Conservation (phyloP, 2,113 vertebrate species). For the Martes martes region DNA sequence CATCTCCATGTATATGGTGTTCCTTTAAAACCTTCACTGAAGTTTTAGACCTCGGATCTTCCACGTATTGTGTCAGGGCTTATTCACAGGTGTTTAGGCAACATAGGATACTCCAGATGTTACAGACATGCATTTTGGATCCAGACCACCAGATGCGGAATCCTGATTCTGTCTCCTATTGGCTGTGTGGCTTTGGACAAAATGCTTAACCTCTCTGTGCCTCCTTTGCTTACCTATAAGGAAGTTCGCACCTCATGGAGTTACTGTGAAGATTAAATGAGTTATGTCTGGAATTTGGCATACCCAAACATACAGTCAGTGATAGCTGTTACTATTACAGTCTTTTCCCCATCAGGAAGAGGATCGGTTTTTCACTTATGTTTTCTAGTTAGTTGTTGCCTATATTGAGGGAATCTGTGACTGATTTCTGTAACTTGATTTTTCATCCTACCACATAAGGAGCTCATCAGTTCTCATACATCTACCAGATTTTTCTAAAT, state of each 20-base stretch:
- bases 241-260: background rate
- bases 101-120: background rate
- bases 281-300: background rate
- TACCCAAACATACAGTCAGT: background rate
- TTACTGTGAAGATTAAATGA: background rate
- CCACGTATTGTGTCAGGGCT: background rate
- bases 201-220: background rate
- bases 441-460: background rate
- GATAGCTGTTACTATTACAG: background rate
- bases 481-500: background rate
- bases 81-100: background rate
- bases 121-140: background rate
- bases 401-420: background rate
- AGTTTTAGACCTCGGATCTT: background rate
- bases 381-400: background rate
- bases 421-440: background rate
- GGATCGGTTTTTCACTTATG: background rate
- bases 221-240: background rate
- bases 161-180: too few species aligned
- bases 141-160: background rate
- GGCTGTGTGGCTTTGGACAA: background rate
- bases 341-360: background rate
- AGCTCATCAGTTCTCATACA: background rate
- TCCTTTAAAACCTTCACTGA: background rate
- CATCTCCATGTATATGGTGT: background rate